Conservation (phyloP, 2,888 invertebrate genomes). For the Ctena decussata region DNA sequence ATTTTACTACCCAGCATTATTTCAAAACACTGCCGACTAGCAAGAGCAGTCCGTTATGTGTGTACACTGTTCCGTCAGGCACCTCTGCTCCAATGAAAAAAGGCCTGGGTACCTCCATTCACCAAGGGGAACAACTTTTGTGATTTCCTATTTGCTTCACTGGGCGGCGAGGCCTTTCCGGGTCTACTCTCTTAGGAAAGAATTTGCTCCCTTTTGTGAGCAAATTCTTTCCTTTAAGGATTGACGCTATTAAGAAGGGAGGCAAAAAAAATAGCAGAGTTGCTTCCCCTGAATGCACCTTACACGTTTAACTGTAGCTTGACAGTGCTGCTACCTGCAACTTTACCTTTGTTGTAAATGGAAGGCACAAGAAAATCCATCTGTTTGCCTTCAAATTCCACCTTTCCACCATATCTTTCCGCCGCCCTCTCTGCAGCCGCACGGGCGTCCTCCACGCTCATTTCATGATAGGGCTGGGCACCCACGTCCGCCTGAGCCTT, state of each 20-base stretch:
- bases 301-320: too few species aligned
- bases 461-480: conserved; percentile 22
- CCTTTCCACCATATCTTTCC: conserved; percentile 26
- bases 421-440: conserved; percentile 17
- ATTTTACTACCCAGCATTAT: too few species aligned
- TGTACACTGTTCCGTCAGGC: too few species aligned
- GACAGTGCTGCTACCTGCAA: not conserved
- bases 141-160: not conserved
- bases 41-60: too few species aligned
- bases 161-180: not conserved
- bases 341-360: conserved; percentile 51
- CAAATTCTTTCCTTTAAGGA: too few species aligned
- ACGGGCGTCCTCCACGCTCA: conserved; percentile 40
- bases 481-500: conserved; percentile 31
- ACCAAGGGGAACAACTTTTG: not conserved
- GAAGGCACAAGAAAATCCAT: conserved; percentile 43
- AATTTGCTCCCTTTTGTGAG: too few species aligned
- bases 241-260: too few species aligned
- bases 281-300: too few species aligned
- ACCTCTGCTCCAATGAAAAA: too few species aligned
- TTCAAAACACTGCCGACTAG: too few species aligned
- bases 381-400: conserved; percentile 39
- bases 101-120: too few species aligned
- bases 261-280: too few species aligned
- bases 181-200: not conserved